Conservation (phyloP, 1,140 invertebrate species). For the Drosophila burlai region DNA sequence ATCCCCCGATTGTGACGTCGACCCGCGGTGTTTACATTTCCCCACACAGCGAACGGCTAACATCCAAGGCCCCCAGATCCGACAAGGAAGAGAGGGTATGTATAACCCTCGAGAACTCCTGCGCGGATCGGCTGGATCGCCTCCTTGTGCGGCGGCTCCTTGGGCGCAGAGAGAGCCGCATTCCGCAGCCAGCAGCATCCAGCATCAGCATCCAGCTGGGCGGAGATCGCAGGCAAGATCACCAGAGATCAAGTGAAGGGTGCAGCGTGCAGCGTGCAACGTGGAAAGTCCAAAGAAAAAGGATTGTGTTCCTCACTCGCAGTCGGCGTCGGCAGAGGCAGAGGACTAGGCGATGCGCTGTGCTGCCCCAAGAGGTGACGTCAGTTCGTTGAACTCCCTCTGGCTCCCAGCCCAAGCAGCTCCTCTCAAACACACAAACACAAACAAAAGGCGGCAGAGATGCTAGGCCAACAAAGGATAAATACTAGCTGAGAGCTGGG, state of each 20-base stretch:
- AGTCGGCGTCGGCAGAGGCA: constrained; percentile 13
- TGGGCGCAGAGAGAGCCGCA: constrained; percentile 17
- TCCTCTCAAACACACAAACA: constrained; percentile 40
- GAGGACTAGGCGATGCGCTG: constrained; percentile 55
- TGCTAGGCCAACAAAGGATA: constrained; percentile 18
- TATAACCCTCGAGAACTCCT: constrained; percentile 78
- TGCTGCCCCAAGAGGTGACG: constrained; percentile 72
- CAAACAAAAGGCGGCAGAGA: constrained; percentile 36
- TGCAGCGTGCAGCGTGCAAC: constrained; percentile 72
- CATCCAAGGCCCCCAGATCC: constrained; percentile 71
- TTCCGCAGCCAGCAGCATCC: constrained; percentile 50
- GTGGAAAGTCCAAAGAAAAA: constrained; percentile 72
- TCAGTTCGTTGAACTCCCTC: constrained; percentile 73
- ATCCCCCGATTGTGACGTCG: constrained; percentile 59
- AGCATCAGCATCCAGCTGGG: constrained; percentile 52
- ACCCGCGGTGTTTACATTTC: constrained; percentile 75
- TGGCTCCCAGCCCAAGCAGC: constrained; percentile 25
- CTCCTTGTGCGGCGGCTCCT: constrained; percentile 38
- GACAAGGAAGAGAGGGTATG: constrained; percentile 39
- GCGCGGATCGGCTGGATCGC: constrained; percentile 34
- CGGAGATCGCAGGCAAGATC: constrained; percentile 53
- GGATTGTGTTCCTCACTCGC: constrained; percentile 56
- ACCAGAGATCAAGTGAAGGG: constrained; percentile 79
- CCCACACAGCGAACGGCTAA: constrained; percentile 62
- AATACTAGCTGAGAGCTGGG: background rate